Evolutionary conservation across 2,113 vertebrate species (phyloP), one percentile per base, ranked within the genome.

Genomic region (Procapra przewalskii): DNA sequence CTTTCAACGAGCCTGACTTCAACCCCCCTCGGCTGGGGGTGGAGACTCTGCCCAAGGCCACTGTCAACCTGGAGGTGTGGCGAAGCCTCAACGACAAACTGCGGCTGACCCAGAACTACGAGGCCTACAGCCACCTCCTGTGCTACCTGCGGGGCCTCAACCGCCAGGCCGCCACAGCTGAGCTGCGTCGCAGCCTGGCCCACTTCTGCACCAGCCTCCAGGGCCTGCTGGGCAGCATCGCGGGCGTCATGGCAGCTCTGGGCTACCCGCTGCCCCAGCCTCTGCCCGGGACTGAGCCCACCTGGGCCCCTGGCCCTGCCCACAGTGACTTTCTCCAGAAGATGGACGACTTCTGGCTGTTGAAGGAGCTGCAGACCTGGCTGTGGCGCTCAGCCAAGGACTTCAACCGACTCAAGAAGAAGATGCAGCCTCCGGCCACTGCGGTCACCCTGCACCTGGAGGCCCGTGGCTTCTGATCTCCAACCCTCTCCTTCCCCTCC

Each of bases 301-400:
- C 59, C 81, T 99, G 88, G 1, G 90, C 92, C 2, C 99, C 99
- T 12, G 98, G 98, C 15, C 99, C 99, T 0, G 96, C 97, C 93
- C 98, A 99, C 97, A 99, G 99, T 4, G 99, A 99, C 98, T 99
- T 99, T 95, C 99, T 99, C 62, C 98, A 99, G 97, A 99, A 99
- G 98, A 99, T 99, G 99, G 99, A 99, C 54, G 99, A 99, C 36
- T 99, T 99, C 98, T 99, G 99, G 99, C 98, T 99, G 98, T 98
- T 99, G 97, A 99, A 99, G 97, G 99, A 99, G 98, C 99, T 99
- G 98, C 99, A 99, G 99, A 99, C 99, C 92, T 99, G 99, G 99
- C 98, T 99, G 92, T 99, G 99, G 99, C 99, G 99, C 80, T 99
- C 99, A 0, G 99, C 99, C 43, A 99, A 99, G 96, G 99, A 99